Evolutionary conservation across 2,797 vertebrate species (phyloP), one percentile per base, ranked within the genome.

Genomic region (Leucoraja ocellata): DNA sequence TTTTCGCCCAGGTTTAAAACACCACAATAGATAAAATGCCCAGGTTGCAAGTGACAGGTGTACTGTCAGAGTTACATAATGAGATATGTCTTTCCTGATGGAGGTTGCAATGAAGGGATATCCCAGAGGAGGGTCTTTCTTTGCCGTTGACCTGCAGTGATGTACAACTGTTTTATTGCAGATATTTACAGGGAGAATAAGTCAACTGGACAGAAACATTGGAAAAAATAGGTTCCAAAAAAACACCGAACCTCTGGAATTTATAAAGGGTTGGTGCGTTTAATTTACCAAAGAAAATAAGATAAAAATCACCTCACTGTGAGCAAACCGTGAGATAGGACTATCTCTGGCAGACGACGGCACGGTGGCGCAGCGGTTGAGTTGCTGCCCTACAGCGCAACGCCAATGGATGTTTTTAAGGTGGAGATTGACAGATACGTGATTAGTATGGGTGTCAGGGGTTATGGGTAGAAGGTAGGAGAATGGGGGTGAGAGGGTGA

Each of bases 171-270:
- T 88, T 88, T 88, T 36, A 36, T 68, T 88, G 65, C n/a, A 88
- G 68, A 88, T 88, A 88, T 88, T 88, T 88, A 88, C 21, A 68
- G 84, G 16, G 16, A 68, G 84, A 68, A 68, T 88, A 88, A 88
- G 84, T 88, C 84, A 88, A n/a, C 84, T 36, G n/a, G 84, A 88
- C 63, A 88, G 84, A 88, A 36, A 36, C 61, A 88, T 68, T 68
- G 84, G 84, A 36, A 88, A 65, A 88, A n/a, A 88, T 32, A 68
- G 84, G 32, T 88, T 68, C 68, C 14, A 86, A 68, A 88, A 68
- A 54, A 3, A 54, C 46, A 54, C 14, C 68, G 61, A 65, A 36
- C 1, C 63, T 88, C 28, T 63, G 36, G 39, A 88, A 32, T 88
- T 36, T 88, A 28, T 18, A 88, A 36, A 88, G 10, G n/a, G 8